A percentile compares a stretch with the other conserved stretches of the same genome.
phyloP scores from a whole-genome alignment of 2,888 invertebrate genomes.

The Norana najaformis region DNA sequence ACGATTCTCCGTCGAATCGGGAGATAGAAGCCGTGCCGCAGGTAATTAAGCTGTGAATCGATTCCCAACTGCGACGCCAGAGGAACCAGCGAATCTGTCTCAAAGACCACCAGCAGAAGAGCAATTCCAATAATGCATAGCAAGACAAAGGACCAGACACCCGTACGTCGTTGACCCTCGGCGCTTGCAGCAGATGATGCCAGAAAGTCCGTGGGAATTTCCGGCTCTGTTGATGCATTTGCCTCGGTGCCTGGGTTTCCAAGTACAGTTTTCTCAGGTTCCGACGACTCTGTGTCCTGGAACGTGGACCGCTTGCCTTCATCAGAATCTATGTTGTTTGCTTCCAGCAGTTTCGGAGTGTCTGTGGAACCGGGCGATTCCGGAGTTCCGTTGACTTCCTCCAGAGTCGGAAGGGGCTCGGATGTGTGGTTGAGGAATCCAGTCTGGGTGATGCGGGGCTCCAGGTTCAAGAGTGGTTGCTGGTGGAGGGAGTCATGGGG shows the following conservation, averaged over 20 bases:
- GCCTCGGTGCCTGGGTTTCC: not conserved
- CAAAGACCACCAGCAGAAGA: not conserved
- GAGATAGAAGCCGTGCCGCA: not conserved
- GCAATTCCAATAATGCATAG: not conserved
- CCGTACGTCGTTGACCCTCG: not conserved
- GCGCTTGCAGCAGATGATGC: not conserved
- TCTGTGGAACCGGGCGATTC: not conserved
- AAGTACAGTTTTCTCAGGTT: not conserved
- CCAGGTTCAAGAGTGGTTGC: not conserved
- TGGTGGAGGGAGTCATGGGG: not conserved
- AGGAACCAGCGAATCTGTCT: not conserved
- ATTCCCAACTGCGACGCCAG: not conserved
- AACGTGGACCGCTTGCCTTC: not conserved
- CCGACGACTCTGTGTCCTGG: not conserved
- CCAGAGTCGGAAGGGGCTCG: not conserved
- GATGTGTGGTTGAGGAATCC: slow-evolving; percentile 9
- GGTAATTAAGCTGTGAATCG: not conserved
- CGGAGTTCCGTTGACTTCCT: slow-evolving; percentile 1
- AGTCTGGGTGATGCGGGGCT: not conserved
- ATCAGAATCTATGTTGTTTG: not conserved
- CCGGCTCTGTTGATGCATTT: not conserved
- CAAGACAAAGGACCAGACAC: not conserved
- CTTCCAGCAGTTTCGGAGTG: not conserved
- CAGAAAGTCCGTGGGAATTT: not conserved
- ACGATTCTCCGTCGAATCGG: not conserved